Base-by-base conservation (phyloP, 2,113 vertebrate genomes). In the Zingel zingel region DNA sequence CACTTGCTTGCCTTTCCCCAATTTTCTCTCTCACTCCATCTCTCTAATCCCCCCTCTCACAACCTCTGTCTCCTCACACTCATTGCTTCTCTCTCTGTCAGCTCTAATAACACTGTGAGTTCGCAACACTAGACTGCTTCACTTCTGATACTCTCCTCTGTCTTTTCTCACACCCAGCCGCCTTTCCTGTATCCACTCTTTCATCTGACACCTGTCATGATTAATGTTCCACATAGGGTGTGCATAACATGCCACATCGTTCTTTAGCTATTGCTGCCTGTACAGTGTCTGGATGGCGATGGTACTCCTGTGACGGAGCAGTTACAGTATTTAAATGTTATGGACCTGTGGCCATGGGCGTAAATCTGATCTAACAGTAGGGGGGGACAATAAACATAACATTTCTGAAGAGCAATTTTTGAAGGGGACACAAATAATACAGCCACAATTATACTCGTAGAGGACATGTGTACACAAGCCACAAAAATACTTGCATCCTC, bases 21-120 rank as follows among this genome's bases (percentile, higher is more conserved):
- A n/a, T 36, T 81, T 64, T 76, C 81, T 65, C 64, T 76, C 71
- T 79, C 81, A 73, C 74, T 86, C 69, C 61, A 61, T 85, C 79
- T 27, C 58, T 74, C 61, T 86, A 83, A 89, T 87, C 83, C 90
- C 70, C 74, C 47, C 54, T 69, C 71, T 73, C 80, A 65, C 74
- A 77, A 65, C 66, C 72, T 76, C 77, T 84, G 74, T 72, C 77
- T 80, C 61, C 78, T 75, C 78, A 48, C 63, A 82, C 80, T 76
- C 36, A 14, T 63, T 33, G 48, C 14, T 43, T 75, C 80, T 68
- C 70, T 25, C 58, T 82, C 74, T 81, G 83, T 77, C 82, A 73
- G 72, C 84, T 93, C 67, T 79, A 79, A 89, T 85, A 87, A 81
- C 81, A 61, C 65, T 66, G 65, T n/a, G 87, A 85, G 73, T 89